Evolutionary conservation across 2,888 invertebrate species (phyloP), one percentile per base, ranked within the genome.

Genomic region (Meloe dianella): DNA sequence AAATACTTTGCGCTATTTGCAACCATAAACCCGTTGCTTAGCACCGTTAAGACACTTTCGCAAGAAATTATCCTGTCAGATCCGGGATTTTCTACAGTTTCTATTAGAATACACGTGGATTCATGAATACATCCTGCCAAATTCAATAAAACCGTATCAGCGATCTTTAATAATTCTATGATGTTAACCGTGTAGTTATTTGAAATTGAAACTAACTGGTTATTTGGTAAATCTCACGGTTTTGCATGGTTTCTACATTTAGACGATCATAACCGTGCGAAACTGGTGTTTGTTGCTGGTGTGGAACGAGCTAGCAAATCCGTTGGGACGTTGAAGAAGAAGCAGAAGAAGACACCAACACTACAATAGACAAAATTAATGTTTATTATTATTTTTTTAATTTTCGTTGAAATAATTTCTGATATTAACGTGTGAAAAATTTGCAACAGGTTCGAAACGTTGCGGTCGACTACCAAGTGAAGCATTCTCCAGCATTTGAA

Each of bases 261-360:
- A 60, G 60, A 56, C 32, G 60, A 60, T 64, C 56, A 35, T 60
- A 64, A 61, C 32, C 35, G 14, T 57, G 57, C 60, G 27, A 61
- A 60, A 64, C 51, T 61, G 61, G 57, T 62, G 29, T 63, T 57
- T 63, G 63, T 60, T 66, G 63, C 60, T 60, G 54, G 57, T 61
- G 61, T 57, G 61, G 57, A 65, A 65, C 65, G 57, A 63, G 63
- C 59, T 60, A 60, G 63, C 66, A 66, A 63, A 66, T 60, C 66
- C 63, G 20, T 60, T 60, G 66, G 63, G 66, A 60, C 63, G 57
- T 9, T 47, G 47, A 20, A 22, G 27, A 66, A 41, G 54, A 59
- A 22, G 17, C 38, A 17, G 4, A n/a, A 10, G 17, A 17, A 17
- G 4, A 27, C 27, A 3, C 27, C 27, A 27, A 27, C 27, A 3